phyloP scores from a whole-genome alignment of 92 coral and sea anemone species.

The Epizoanthus scotinus region DNA sequence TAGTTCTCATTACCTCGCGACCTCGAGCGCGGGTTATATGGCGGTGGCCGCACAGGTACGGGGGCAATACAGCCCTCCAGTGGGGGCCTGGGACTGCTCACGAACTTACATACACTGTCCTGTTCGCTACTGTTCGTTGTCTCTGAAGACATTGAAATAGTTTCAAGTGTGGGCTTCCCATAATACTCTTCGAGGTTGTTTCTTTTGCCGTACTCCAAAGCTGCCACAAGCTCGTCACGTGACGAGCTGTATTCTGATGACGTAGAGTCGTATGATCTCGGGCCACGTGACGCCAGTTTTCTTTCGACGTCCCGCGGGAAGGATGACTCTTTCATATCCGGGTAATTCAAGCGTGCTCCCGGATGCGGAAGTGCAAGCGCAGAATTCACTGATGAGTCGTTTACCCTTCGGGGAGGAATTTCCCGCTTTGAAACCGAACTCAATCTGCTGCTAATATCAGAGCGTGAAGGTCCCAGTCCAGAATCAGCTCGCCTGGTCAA shows the following conservation, averaged over 20 bases:
- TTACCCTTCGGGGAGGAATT: constrained; percentile 6
- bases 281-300: constrained; percentile 71
- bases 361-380: constrained; percentile 39
- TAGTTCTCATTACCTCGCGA: constrained; percentile 85
- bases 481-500: constrained; percentile 78
- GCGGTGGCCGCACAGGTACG: constrained; percentile 71
- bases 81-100: constrained; percentile 84
- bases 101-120: constrained; percentile 96
- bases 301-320: constrained; percentile 73
- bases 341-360: constrained; percentile 53
- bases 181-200: constrained; percentile 93
- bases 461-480: constrained; percentile 66
- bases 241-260: constrained; percentile 99
- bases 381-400: constrained; percentile 2
- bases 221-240: constrained; percentile 96
- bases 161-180: constrained; percentile 97
- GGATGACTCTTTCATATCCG: constrained; percentile 71
- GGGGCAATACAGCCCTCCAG: constrained; percentile 82
- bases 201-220: constrained; percentile 93
- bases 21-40: constrained; percentile 73
- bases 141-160: constrained; percentile 91
- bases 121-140: constrained; percentile 96
- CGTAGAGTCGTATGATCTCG: constrained; percentile 95
- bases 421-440: constrained; percentile 41
- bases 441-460: constrained; percentile 64